phyloP scores from a whole-genome alignment of 2,888 invertebrate genomes.

The Stenichneumon culpator region DNA sequence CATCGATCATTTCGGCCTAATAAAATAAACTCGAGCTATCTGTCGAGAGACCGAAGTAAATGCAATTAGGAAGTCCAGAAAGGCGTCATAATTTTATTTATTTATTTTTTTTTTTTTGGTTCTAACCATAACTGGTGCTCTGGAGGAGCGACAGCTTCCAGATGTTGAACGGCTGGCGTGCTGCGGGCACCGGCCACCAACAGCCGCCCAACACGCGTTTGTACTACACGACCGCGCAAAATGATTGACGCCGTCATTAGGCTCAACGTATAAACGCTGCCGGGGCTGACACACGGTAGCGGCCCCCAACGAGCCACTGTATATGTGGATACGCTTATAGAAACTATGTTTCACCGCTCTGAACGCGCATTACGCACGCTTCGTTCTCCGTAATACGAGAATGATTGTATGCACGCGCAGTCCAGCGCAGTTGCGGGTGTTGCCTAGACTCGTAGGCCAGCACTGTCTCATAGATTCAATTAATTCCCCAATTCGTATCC shows the following conservation, averaged over 20 bases:
- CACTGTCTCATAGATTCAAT: neutral
- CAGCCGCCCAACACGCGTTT: slow-evolving; percentile 51
- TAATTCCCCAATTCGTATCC: neutral
- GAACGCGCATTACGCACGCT: slow-evolving; percentile 15
- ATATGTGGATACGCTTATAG: slow-evolving; percentile 1
- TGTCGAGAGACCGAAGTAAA: neutral
- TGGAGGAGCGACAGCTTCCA: slow-evolving; percentile 43
- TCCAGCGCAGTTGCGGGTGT: neutral
- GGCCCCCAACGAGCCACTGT: neutral
- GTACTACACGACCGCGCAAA: slow-evolving; percentile 56
- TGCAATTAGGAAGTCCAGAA: slow-evolving; percentile 26
- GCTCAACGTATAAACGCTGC: slow-evolving; percentile 35
- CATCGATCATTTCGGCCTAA: neutral
- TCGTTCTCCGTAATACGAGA: slow-evolving; percentile 20
- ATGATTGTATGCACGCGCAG: slow-evolving; percentile 23
- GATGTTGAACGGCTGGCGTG: slow-evolving; percentile 51
- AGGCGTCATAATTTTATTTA: slow-evolving; percentile 36
- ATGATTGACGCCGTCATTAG: slow-evolving; percentile 71
- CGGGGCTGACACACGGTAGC: slow-evolving; percentile 32
- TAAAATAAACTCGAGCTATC: neutral
- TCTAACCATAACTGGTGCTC: slow-evolving; percentile 24
- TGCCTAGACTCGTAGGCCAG: slow-evolving; percentile 21
- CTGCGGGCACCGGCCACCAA: slow-evolving; percentile 28
- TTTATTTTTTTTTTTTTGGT: neutral
- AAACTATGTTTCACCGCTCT: slow-evolving; percentile 10